Base-by-base conservation (phyloP, 1,140 invertebrate genomes). In the Drosophila arizonae region DNA sequence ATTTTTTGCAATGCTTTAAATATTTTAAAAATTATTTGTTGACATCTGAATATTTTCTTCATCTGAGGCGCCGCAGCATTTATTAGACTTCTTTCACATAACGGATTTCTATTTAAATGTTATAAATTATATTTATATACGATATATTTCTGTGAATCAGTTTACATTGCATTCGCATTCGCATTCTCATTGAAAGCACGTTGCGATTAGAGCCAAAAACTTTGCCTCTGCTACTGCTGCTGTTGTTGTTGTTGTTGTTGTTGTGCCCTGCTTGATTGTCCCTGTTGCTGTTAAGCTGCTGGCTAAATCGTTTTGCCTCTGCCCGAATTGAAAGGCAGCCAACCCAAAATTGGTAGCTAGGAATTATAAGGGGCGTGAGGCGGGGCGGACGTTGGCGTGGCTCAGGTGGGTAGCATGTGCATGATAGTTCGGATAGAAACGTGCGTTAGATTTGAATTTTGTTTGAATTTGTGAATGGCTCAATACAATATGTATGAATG, bases 401-500 rank as follows among this genome's bases (percentile, higher is more conserved):
- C n/a, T 36, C 30, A 55, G 52, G 52, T 55, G 52, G 43, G 26
- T 15, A 26, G 52, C 41, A 21, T 10, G 26, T 30, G 66, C 24
- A 69, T 54, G 58, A 33, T 68, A 54, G 36, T 46, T 52, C 28
- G 54, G 52, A 55, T 56, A 50, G 33, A 64, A 64, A 71, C 63
- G 55, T 72, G 69, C 30, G 61, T 81, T 81, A 74, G 69, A 81
- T 86, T 84, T 70, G 81, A 84, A 80, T 74, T 77, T 85, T 61
- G 77, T 76, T 84, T 85, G 80, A 85, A 85, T 78, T 75, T 85
- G 74, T 75, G 77, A 77, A 71, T 75, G 50, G 55, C 43, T 69
- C 61, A 51, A 50, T 52, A 0, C 46, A 54, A 48, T 51, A 28
- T 61, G 46, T 17, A 21, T 46, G 28, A 43, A 9, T 41, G n/a